Evolutionary conservation across 2,797 vertebrate genomes (phyloP).

Genomic region (Pseudopleuronectes americanus): DNA sequence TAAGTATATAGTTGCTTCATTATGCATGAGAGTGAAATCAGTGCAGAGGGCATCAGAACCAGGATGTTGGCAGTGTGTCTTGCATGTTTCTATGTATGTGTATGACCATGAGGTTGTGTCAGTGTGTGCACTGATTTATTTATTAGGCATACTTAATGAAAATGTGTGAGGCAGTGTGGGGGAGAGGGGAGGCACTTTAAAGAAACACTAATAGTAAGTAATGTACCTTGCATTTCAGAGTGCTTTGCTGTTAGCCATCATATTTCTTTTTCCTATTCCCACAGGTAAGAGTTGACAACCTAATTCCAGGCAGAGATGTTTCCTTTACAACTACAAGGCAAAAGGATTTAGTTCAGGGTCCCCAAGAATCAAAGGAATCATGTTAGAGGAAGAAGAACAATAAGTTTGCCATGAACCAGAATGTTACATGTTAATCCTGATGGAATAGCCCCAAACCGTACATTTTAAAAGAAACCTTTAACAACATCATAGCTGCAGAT

Average conservation of each 20-base stretch:
- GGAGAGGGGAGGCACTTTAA: conserved; percentile 35
- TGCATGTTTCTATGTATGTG: conserved; percentile 35
- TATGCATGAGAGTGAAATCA: conserved; percentile 68
- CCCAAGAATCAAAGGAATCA: background rate
- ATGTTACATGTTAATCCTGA: background rate
- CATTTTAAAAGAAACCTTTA: too few species aligned
- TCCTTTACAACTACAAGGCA: conserved; percentile 7
- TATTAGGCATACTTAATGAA: conserved; percentile 54
- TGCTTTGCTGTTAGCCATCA: background rate
- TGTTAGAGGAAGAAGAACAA: background rate
- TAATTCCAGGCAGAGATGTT: conserved; percentile 20
- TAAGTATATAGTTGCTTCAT: conserved; percentile 73
- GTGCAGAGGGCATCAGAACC: conserved; percentile 58
- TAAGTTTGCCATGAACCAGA: background rate
- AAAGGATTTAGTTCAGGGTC: background rate
- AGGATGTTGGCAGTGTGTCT: conserved; percentile 52
- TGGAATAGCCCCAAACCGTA: background rate
- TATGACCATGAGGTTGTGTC: conserved; percentile 7
- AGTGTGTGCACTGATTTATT: conserved; percentile 66
- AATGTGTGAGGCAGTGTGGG: conserved; percentile 20
- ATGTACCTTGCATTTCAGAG: conserved; percentile 9
- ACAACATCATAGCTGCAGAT: too few species aligned
- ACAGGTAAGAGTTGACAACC: background rate
- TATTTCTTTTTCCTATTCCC: background rate
- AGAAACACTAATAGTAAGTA: conserved; percentile 25